Percentiles rank a stretch among this genome's conserved stretches.
Conservation (phyloP, 2,113 vertebrate genomes). For the Pantherophis guttatus region DNA sequence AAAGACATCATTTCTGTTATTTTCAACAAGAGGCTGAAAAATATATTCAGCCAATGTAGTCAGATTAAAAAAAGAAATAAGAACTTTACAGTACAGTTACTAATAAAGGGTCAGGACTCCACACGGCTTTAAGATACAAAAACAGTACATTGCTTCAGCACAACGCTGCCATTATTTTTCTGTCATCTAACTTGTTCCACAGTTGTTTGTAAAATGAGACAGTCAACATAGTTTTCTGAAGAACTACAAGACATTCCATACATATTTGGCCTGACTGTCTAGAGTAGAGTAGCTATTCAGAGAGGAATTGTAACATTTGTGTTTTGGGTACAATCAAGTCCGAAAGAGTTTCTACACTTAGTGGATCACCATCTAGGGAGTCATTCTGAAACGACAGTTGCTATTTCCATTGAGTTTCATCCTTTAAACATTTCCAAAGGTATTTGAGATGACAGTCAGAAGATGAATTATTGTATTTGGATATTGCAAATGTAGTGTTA, state of each 20-base stretch:
- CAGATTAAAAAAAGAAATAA: neutral
- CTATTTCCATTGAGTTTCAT: conserved; percentile 55
- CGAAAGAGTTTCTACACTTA: conserved; percentile 42
- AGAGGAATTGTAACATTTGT: neutral
- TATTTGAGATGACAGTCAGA: conserved; percentile 44
- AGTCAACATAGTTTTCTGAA: conserved; percentile 39
- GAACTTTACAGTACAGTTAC: neutral
- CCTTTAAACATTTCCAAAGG: conserved; percentile 57
- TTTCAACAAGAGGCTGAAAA: neutral
- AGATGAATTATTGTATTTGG: conserved; percentile 60
- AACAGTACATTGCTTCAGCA: neutral
- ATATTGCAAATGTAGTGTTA: conserved; percentile 30
- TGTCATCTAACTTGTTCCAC: neutral
- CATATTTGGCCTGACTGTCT: conserved; percentile 29
- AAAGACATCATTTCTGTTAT: neutral
- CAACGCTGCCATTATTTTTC: neutral
- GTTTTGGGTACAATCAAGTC: neutral
- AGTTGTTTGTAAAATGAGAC: conserved; percentile 16
- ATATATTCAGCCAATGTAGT: neutral
- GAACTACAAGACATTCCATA: conserved; percentile 38
- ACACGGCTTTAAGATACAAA: neutral
- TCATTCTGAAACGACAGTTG: conserved; percentile 51
- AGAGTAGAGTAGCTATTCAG: neutral
- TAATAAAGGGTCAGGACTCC: neutral
- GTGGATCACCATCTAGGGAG: conserved; percentile 42